Evolutionary conservation across 2,113 vertebrate genomes (phyloP), one percentile per base, ranked within the genome.

Genomic region (Marmota flaviventris): DNA sequence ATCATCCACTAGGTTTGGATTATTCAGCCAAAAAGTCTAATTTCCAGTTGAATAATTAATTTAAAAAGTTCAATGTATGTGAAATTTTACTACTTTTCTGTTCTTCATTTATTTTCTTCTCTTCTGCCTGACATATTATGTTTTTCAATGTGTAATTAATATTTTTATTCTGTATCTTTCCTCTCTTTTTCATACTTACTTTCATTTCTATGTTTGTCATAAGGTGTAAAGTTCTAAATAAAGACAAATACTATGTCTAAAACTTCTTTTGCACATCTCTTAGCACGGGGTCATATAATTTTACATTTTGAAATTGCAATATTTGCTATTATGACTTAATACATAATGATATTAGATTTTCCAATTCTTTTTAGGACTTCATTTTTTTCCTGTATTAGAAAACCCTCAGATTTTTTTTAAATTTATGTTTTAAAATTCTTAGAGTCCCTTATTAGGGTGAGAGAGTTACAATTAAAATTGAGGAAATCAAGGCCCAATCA

Each of bases 241-340:
- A 95, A 83, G 32, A 24, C 11, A 89, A 53, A 82, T 12, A 51
- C 37, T 76, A 10, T 87, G 32, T 92, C 89, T 63, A 88, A 87
- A 75, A 65, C 45, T 76, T 87, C 11, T 96, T 97, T 92, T 83
- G 93, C 37, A 95, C 6, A 58, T 14, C 32, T 17, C 32, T 90
- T 72, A 67, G 32, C 34, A 79, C n/a, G 29, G 3, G 24, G 67
- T 89, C 85, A 87, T 48, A 42, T 84, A 25, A 69, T 75, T 86
- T 91, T 92, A 90, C 18, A 86, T 34, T 8, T 14, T 86, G 27
- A 92, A 94, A 61, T 75, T 76, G 83, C 1, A 82, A 22, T 65
- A 91, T 85, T 93, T 95, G 89, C 90, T 98, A 51, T 83, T 88
- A 67, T 8, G 93, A 11, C 63, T 83, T 70, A 86, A 86, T 16